Evolutionary conservation across 2,888 invertebrate species (phyloP), one percentile per base, ranked within the genome.

Genomic region (Piscicola geometra): DNA sequence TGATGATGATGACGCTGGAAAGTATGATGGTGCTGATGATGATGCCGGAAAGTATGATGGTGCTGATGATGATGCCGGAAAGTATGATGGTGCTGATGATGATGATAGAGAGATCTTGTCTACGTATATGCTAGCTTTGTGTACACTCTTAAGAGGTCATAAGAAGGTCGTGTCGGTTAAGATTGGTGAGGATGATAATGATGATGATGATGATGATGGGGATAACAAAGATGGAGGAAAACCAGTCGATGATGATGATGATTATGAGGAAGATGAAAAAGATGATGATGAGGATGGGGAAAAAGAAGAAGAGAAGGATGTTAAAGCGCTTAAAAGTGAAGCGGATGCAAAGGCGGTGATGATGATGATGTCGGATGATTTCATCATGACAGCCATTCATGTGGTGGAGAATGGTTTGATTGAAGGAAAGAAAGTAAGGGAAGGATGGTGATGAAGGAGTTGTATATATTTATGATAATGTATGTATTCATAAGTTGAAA

Each of bases 301-400:
- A 5, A 25, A 36, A 15, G 41, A 18, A 9, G 18, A 71, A 9
- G 71, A 71, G 5, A 50, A 71, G 3, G 71, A 50, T 50, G 52
- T 66, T 71, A 41, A 71, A n/a, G 71, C 12, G 30, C 36, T 12
- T 50, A 50, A 50, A 35, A 41, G 32, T 18, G n/a, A 3, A 35
- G 9, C 3, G 9, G 64, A 64, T 64, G 64, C 30, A 21, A 64
- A 28, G 64, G 3, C 21, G 64, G 30, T 64, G 64, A 64, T 64
- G 64, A 64, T 64, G 64, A 64, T 64, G 64, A 64, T 64, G 64
- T 28, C 28, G 5, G 64, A 30, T 64, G 5, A 64, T 64, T 64
- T 25, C 21, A 12, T 64, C 21, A 21, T 21, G 5, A 30, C 25
- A 12, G 64, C 25, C 21, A 3, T 25, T 25, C 64, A 9, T 64